These are phyloP conservation scores for Morus bassanus DNA, from an alignment of 2,797 vertebrate genomes.

Conservation along the genomic window DNA sequence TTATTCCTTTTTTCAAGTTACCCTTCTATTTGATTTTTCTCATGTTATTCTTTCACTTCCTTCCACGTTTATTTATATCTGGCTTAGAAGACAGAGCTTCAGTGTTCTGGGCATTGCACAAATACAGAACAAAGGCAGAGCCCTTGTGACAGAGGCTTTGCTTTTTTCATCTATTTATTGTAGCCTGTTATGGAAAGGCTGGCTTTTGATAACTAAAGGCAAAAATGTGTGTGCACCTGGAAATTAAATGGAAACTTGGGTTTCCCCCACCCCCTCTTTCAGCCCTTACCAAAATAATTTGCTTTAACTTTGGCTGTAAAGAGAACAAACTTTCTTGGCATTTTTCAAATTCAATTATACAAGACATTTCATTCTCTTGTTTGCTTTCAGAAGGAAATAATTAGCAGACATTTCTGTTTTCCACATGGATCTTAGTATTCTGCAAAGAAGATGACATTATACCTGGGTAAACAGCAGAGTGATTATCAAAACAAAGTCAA, in stretches of 20 bases:
- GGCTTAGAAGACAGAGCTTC: conserved; percentile 16
- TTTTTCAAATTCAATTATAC: conserved; percentile 67
- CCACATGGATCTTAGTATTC: conserved; percentile 50
- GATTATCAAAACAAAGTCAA: conserved; percentile 60
- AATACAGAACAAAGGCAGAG: conserved; percentile 34
- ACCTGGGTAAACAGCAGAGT: conserved; percentile 48
- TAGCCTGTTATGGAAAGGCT: not conserved
- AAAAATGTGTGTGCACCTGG: not conserved
- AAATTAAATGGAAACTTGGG: not conserved
- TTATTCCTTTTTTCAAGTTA: conserved; percentile 14
- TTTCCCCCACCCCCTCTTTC: not conserved
- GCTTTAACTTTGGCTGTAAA: conserved; percentile 31
- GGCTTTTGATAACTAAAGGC: conserved; percentile 13
- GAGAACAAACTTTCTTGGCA: conserved; percentile 23
- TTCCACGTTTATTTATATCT: conserved; percentile 42
- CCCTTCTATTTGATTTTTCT: conserved; percentile 17
- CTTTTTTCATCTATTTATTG: not conserved
- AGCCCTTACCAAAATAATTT: conserved; percentile 18
- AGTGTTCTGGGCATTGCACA: conserved; percentile 8
- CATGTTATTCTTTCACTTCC: not conserved
- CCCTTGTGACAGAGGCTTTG: conserved; percentile 4
- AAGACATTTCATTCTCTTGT: conserved; percentile 50
- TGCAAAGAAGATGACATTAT: conserved; percentile 53
- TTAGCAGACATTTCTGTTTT: conserved; percentile 66
- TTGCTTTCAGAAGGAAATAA: conserved; percentile 68